Conservation (phyloP, 1,140 invertebrate genomes). For the Halotydeus destructor region DNA sequence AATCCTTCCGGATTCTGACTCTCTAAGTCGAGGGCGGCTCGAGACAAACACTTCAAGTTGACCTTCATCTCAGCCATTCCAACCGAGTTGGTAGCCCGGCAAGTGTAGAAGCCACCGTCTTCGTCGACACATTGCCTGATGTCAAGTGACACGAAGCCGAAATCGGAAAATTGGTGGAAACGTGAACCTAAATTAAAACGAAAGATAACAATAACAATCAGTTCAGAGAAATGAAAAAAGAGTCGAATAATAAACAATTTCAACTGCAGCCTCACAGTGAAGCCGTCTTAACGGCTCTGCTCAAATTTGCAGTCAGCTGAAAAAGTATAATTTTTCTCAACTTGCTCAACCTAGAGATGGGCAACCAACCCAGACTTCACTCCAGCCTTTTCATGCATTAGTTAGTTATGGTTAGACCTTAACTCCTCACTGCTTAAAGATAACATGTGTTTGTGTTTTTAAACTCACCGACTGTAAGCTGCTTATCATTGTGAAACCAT, state of each 20-base stretch:
- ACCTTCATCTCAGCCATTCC: conserved; percentile 3
- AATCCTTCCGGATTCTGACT: conserved; percentile 89
- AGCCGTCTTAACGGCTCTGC: too few species aligned
- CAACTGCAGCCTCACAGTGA: conserved; percentile 5
- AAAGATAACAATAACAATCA: conserved; percentile 11
- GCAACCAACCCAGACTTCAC: too few species aligned
- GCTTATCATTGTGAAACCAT: conserved; percentile 40
- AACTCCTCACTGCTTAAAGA: too few species aligned
- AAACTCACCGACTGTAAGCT: conserved; percentile 30
- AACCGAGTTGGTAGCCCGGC: background rate
- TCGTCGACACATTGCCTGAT: background rate
- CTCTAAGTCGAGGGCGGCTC: conserved; percentile 68
- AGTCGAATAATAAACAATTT: too few species aligned
- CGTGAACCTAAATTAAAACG: conserved; percentile 52
- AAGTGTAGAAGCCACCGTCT: conserved; percentile 3
- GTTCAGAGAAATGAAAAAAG: conserved; percentile 41
- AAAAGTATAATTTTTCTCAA: too few species aligned
- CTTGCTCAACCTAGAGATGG: too few species aligned
- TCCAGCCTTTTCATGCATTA: too few species aligned
- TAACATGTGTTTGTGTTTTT: too few species aligned
- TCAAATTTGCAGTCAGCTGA: too few species aligned
- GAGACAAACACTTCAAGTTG: conserved; percentile 45
- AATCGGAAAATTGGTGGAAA: conserved; percentile 85
- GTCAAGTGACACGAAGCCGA: conserved; percentile 76
- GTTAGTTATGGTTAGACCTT: too few species aligned